Evolutionary conservation across 2,888 invertebrate species (phyloP).

Genomic region (Drosophila kambysellisi): DNA sequence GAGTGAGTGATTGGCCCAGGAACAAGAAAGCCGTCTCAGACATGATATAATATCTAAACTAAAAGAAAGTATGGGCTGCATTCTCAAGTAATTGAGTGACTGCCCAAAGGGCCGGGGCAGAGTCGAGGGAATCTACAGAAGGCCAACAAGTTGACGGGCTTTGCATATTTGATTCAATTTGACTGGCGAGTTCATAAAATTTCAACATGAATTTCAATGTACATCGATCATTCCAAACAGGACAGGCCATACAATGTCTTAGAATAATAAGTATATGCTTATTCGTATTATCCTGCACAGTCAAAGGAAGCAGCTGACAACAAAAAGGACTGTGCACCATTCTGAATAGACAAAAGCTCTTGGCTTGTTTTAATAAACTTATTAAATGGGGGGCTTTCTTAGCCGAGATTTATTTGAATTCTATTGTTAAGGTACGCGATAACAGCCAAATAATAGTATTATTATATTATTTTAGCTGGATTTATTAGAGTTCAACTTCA

Average conservation of each 20-base stretch:
- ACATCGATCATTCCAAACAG: conserved; percentile 37
- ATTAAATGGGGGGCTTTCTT: neutral
- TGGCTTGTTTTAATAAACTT: neutral
- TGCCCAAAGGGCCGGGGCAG: neutral
- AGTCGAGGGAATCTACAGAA: neutral
- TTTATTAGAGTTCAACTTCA: neutral
- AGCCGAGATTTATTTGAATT: neutral
- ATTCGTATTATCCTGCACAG: neutral
- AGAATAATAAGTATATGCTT: conserved; percentile 18
- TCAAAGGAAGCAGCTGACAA: neutral
- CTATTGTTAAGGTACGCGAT: neutral
- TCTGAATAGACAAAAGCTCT: conserved; percentile 1
- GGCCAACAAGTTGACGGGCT: conserved; percentile 45
- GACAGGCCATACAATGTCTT: conserved; percentile 12
- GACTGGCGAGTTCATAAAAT: conserved; percentile 37
- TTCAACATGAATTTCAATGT: conserved; percentile 32
- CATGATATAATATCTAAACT: conserved; percentile 36
- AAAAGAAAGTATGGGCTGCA: conserved; percentile 11
- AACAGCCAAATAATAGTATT: neutral
- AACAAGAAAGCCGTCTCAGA: conserved; percentile 10
- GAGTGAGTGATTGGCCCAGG: conserved; percentile 40
- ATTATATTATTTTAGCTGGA: neutral
- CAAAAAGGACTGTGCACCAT: conserved; percentile 8
- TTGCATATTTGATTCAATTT: conserved; percentile 50
- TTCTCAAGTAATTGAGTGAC: conserved; percentile 30